Conservation (phyloP, 2,113 vertebrate genomes). For the Tupaia chinensis region DNA sequence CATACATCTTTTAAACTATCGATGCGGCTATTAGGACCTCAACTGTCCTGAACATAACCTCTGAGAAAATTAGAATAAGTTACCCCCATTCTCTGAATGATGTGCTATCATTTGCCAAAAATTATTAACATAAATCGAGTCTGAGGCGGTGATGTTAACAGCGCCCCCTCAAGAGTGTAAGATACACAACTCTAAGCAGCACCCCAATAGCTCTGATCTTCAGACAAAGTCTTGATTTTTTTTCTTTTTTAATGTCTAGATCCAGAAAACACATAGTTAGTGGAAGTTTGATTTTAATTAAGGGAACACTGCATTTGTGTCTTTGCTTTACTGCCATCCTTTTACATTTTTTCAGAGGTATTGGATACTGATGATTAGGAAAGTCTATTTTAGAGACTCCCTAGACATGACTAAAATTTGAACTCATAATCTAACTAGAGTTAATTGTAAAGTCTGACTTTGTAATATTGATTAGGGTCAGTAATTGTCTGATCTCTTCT, state of each 20-base stretch:
- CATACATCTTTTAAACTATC: background rate
- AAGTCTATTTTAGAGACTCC: background rate
- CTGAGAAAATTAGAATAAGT: background rate
- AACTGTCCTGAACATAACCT: background rate
- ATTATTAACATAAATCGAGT: background rate
- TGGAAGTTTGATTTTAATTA: background rate
- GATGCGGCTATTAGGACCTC: background rate
- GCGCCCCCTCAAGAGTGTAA: background rate
- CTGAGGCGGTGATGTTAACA: background rate
- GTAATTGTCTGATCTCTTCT: slow-evolving; percentile 54
- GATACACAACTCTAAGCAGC: no score
- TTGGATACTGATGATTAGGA: background rate
- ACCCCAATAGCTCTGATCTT: background rate
- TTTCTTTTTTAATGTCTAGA: background rate
- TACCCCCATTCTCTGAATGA: background rate
- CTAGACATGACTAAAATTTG: background rate
- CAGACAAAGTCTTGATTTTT: background rate
- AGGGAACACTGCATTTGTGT: background rate
- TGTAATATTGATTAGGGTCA: slow-evolving; percentile 41
- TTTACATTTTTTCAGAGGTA: background rate
- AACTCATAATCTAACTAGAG: background rate
- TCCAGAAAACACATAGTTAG: background rate
- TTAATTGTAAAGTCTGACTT: slow-evolving; percentile 35
- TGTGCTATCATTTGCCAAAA: background rate
- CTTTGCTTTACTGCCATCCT: background rate